Evolutionary conservation across 2,888 invertebrate species (phyloP).

Genomic region (Dione juno): DNA sequence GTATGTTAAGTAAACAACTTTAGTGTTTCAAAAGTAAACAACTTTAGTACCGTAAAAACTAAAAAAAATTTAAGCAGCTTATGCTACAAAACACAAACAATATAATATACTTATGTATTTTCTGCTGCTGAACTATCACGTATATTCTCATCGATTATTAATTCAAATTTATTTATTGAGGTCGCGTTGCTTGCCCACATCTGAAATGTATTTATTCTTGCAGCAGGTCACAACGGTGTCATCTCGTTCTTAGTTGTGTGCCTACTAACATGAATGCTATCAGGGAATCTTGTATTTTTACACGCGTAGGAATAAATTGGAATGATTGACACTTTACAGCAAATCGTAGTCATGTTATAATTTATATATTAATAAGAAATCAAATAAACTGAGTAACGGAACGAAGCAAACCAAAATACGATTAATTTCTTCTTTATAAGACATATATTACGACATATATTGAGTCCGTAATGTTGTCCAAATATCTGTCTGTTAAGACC

Average conservation of each 20-base stretch:
- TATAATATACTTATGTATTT: neutral
- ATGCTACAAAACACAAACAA: neutral
- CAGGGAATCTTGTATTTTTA: conserved; percentile 4
- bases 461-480: too few species aligned
- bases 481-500: too few species aligned
- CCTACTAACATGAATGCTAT: conserved; percentile 19
- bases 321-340: neutral
- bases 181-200: conserved; percentile 28
- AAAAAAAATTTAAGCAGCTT: neutral
- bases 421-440: too few species aligned
- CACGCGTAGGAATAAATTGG: neutral
- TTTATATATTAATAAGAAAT: too few species aligned
- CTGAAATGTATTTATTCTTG: conserved; percentile 35
- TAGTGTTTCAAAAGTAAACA: neutral
- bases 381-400: too few species aligned
- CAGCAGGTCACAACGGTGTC: conserved; percentile 32
- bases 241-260: conserved; percentile 19
- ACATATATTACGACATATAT: too few species aligned
- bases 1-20: too few species aligned
- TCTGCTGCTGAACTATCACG: conserved; percentile 12
- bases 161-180: conserved; percentile 43
- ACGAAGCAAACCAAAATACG: too few species aligned
- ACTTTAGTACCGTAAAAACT: neutral
- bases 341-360: neutral
- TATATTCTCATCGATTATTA: conserved; percentile 22